Percentiles rank a stretch among this genome's conserved stretches.
Conservation (phyloP, 2,113 vertebrate species). For the Bucco capensis region DNA sequence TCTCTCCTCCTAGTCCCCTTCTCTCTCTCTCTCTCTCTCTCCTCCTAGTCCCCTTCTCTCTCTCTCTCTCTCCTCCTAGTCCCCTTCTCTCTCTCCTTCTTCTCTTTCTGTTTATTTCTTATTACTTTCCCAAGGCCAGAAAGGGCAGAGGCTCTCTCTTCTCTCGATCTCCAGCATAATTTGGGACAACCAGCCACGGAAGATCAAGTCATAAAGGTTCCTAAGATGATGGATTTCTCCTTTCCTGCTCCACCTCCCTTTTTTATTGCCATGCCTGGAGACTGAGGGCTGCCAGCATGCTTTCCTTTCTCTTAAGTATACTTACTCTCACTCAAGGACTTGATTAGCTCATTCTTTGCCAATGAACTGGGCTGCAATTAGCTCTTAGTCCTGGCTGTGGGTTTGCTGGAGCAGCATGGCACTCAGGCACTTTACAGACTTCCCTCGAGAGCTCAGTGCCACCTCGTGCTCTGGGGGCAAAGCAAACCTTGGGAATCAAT, state of each 20-base stretch:
- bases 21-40: too few relatives aligned
- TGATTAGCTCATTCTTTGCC: conserved; percentile 69
- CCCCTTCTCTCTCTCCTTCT: too few relatives aligned
- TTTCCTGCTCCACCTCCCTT: neutral
- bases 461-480: conserved; percentile 71
- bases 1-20: too few relatives aligned
- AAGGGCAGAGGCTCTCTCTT: neutral
- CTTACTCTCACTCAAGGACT: conserved; percentile 25
- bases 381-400: conserved; percentile 57
- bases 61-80: too few relatives aligned
- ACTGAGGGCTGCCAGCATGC: neutral
- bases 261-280: neutral
- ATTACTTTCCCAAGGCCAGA: neutral
- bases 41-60: too few relatives aligned
- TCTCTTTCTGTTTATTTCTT: too few relatives aligned
- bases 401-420: conserved; percentile 59
- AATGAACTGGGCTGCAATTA: conserved; percentile 66
- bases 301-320: conserved; percentile 38
- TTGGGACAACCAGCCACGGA: neutral
- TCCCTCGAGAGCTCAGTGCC: conserved; percentile 39
- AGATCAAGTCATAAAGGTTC: neutral
- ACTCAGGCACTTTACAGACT: conserved; percentile 53
- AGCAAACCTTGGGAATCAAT: conserved; percentile 74
- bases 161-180: neutral
- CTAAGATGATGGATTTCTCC: neutral